Percentiles rank a stretch among this genome's conserved stretches.
phyloP scores from a whole-genome alignment of 92 coral and sea anemone genomes.

The Umimayanthus chanpuru region DNA sequence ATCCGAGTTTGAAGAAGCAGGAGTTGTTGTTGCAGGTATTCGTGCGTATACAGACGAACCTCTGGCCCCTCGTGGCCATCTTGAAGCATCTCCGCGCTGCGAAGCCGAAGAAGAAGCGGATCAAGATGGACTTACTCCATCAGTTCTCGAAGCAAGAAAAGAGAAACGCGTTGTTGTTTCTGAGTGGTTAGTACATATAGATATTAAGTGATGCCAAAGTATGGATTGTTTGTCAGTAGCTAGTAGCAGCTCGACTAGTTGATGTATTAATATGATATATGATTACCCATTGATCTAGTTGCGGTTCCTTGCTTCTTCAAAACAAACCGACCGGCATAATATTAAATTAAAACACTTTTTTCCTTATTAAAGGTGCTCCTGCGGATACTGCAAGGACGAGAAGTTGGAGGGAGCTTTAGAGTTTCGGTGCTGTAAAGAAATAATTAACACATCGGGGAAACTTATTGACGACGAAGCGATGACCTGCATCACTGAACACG shows the following conservation, averaged over 20 bases:
- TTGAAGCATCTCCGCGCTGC: too few relatives aligned
- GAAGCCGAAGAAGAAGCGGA: neutral
- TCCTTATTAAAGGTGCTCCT: neutral
- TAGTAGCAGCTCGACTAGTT: too few relatives aligned
- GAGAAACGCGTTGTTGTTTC: neutral
- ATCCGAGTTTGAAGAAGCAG: too few relatives aligned
- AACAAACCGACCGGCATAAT: neutral
- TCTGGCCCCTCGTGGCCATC: too few relatives aligned
- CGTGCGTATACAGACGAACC: too few relatives aligned
- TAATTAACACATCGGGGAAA: neutral
- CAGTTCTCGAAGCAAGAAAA: neutral
- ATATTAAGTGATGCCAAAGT: neutral
- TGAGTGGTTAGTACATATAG: neutral
- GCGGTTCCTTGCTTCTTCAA: neutral
- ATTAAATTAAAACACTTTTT: too few relatives aligned
- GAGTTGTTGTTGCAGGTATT: too few relatives aligned
- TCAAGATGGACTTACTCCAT: neutral
- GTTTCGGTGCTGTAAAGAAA: neutral
- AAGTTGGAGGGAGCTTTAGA: neutral
- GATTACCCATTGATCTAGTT: too few relatives aligned
- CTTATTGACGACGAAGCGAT: neutral
- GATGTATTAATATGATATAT: too few relatives aligned
- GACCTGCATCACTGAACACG: conserved; percentile 25
- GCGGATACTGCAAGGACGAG: conserved; percentile 1
- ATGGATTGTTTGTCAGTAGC: neutral